These are phyloP conservation scores for Mus pahari DNA, from an alignment of 2,113 vertebrate genomes.

Conservation along the genomic window DNA sequence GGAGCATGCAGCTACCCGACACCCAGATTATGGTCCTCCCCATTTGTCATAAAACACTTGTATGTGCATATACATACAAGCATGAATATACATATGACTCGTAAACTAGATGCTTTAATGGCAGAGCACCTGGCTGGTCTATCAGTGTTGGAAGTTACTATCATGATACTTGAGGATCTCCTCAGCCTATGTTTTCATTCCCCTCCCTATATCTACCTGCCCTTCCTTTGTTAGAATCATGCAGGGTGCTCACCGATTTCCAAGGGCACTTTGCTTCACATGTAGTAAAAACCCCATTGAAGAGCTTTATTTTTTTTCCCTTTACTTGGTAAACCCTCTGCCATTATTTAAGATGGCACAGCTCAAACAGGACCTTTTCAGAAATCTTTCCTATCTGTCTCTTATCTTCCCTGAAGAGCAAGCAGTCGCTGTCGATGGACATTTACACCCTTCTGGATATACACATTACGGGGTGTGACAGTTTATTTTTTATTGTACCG, in stretches of 20 bases:
- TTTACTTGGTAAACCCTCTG: neutral
- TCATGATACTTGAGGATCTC: neutral
- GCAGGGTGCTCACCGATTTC: neutral
- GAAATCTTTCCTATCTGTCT: neutral
- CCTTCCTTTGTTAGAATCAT: neutral
- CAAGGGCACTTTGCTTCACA: neutral
- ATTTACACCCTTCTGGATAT: fast-evolving
- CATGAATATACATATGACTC: neutral
- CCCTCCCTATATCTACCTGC: neutral
- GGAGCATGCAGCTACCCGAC: neutral
- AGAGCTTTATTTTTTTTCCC: neutral
- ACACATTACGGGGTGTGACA: neutral
- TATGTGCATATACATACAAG: too few species aligned
- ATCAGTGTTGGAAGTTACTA: neutral
- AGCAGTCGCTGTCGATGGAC: neutral
- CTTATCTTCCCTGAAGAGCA: neutral
- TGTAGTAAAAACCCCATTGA: neutral
- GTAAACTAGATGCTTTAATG: neutral
- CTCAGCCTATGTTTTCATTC: neutral
- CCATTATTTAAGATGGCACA: neutral
- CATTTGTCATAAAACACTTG: neutral
- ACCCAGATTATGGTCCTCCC: neutral
- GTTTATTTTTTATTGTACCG: neutral
- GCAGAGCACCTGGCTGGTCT: neutral
- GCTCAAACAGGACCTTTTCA: neutral